Evolutionary conservation across 2,113 vertebrate genomes (phyloP), one percentile per base, ranked within the genome.

Genomic region (Corydoras maculifer): DNA sequence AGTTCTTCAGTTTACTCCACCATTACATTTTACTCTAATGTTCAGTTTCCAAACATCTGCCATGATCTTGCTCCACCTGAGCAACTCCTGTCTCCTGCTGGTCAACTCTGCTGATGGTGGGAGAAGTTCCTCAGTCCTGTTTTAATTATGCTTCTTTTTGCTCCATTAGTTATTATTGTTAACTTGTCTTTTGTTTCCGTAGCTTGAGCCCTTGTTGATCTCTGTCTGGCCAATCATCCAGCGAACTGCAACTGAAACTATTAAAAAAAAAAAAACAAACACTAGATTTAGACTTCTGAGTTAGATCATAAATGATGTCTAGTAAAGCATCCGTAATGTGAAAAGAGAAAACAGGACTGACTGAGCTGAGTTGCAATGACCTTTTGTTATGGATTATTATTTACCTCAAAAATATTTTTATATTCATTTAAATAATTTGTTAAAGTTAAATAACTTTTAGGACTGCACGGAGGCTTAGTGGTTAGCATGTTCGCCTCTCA

Each of bases 221-320:
- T 99, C 96, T 0, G 97, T 99, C 83, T 97, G 92, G 0, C 91
- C 92, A 2, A 99, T 99, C 96, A 99, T 98, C 93, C 94, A 94
- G 82, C 94, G 93, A 50, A 94, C 88, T 30, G 88, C 94, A 69
- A 91, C 70, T n/a, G 96, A 97, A 58, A 84, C 97, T 98, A 86
- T 7, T 7, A 78, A 79, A 71, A 74, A 9, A 63, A 18, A 30
- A n/a, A 49, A 5, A 54, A 9, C 8, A 5, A 54, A 9, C 8
- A 25, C 63, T 66, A 59, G 8, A 7, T 8, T 58, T 43, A 43
- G 4, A 43, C 35, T 43, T 43, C 35, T 8, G 35, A 43, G 35
- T 43, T 25, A 43, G 35, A 8, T 43, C 0, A 43, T 43, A 8
- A 43, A 43, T 43, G 7, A 5, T 43, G 1, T 5, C 35, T 43